phyloP scores from a whole-genome alignment of 2,888 invertebrate genomes.

The Pollenia griseotomentosa region DNA sequence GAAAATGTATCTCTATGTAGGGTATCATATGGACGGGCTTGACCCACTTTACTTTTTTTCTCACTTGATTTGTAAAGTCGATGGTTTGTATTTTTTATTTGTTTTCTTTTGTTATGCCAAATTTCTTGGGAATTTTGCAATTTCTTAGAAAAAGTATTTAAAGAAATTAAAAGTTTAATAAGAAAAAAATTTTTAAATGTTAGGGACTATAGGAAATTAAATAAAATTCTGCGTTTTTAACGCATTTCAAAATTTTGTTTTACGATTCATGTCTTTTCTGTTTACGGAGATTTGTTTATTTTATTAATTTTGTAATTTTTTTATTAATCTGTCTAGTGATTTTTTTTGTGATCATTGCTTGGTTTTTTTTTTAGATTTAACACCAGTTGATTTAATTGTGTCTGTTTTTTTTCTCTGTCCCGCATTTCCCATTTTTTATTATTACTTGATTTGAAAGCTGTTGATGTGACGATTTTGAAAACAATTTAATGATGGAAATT shows the following conservation, averaged over 20 bases:
- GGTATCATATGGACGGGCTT: no score
- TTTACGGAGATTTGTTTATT: neutral
- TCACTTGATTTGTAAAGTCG: neutral
- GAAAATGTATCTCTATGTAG: no score
- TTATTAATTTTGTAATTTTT: neutral
- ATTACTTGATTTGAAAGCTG: no score
- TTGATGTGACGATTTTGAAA: no score
- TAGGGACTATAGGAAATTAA: neutral
- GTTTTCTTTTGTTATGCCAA: neutral
- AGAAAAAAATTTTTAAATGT: neutral
- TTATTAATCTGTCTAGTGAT: neutral
- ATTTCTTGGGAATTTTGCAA: constrained; percentile 39
- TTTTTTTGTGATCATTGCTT: neutral
- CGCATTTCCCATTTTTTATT: neutral
- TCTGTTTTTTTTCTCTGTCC: neutral
- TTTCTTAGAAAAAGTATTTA: constrained; percentile 21
- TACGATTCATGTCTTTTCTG: neutral
- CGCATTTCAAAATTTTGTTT: neutral
- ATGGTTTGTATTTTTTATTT: neutral
- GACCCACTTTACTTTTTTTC: neutral
- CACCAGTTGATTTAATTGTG: neutral
- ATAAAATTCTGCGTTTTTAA: neutral
- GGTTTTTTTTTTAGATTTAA: neutral
- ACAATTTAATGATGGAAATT: no score
- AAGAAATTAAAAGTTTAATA: neutral